Evolutionary conservation across 2,113 vertebrate genomes (phyloP).

Genomic region (Prochilodus magdalenae): DNA sequence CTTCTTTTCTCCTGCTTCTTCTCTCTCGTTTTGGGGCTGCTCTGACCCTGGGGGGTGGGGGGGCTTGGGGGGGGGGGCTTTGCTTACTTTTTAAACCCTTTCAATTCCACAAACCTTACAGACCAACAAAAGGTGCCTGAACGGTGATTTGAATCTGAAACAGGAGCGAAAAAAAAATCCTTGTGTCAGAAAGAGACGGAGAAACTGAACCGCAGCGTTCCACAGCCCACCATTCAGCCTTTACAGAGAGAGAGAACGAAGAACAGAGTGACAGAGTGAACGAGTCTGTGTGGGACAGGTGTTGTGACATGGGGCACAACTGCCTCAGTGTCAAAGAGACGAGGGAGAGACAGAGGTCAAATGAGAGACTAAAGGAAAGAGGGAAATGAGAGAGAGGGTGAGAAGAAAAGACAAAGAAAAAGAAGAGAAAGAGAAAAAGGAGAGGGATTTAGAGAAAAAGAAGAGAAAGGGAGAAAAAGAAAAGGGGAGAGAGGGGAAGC

Average conservation of each 20-base stretch:
- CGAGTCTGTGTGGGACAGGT: too few species aligned
- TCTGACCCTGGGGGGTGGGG: conserved; percentile 69
- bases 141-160: conserved; percentile 81
- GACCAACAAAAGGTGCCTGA: conserved; percentile 74
- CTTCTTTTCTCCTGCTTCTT: conserved; percentile 62
- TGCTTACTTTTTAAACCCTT: conserved; percentile 70
- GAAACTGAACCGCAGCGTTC: conserved; percentile 44
- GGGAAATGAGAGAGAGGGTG: too few species aligned
- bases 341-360: not conserved
- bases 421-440: too few species aligned
- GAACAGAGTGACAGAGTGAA: not conserved
- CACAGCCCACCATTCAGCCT: conserved; percentile 32
- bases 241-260: not conserved
- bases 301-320: not conserved
- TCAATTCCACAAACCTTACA: conserved; percentile 75
- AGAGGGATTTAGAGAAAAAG: too few species aligned
- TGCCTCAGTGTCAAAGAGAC: not conserved
- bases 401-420: too few species aligned
- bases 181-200: conserved; percentile 42
- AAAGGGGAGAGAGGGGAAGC: too few species aligned
- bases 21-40: conserved; percentile 65
- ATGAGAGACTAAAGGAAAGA: too few species aligned
- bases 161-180: conserved; percentile 48
- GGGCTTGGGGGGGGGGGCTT: too few species aligned
- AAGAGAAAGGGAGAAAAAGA: too few species aligned